These are phyloP conservation scores for Sialis lutaria DNA, from an alignment of 2,888 invertebrate species.

Conservation along the genomic window DNA sequence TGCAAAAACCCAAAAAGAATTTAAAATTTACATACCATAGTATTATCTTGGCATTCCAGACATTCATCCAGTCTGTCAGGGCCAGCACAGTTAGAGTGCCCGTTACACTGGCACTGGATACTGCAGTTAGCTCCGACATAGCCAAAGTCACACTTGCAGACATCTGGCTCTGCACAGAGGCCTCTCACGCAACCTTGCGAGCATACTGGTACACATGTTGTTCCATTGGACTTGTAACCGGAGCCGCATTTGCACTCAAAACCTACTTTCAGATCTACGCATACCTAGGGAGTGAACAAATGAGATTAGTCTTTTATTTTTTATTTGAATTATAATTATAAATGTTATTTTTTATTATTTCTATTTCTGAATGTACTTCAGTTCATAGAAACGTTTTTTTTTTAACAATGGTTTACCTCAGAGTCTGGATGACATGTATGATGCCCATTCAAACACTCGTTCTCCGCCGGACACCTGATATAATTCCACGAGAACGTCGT, in stretches of 20 bases:
- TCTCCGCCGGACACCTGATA: constrained; percentile 76
- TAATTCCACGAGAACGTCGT: constrained; percentile 67
- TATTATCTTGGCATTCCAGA: constrained; percentile 75
- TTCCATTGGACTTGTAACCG: constrained; percentile 43
- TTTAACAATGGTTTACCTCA: constrained; percentile 33
- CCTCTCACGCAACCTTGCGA: constrained; percentile 75
- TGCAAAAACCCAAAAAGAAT: no score
- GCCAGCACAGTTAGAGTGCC: constrained; percentile 81
- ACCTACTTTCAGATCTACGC: constrained; percentile 64
- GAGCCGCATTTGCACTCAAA: constrained; percentile 73
- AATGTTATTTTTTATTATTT: no score
- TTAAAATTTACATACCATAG: constrained; percentile 49
- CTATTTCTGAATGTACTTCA: no score
- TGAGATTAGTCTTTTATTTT: no score
- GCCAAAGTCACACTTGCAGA: constrained; percentile 83
- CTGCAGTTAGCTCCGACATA: constrained; percentile 90
- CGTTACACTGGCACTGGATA: constrained; percentile 87
- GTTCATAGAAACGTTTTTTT: no score
- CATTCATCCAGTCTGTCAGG: constrained; percentile 72
- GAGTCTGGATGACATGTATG: constrained; percentile 77
- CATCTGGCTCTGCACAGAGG: constrained; percentile 62
- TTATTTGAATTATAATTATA: no score
- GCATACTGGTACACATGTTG: constrained; percentile 64
- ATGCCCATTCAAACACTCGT: constrained; percentile 82
- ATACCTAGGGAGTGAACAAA: constrained; percentile 30